phyloP scores from a whole-genome alignment of 2,113 vertebrate species.

The Thunnus thynnus region DNA sequence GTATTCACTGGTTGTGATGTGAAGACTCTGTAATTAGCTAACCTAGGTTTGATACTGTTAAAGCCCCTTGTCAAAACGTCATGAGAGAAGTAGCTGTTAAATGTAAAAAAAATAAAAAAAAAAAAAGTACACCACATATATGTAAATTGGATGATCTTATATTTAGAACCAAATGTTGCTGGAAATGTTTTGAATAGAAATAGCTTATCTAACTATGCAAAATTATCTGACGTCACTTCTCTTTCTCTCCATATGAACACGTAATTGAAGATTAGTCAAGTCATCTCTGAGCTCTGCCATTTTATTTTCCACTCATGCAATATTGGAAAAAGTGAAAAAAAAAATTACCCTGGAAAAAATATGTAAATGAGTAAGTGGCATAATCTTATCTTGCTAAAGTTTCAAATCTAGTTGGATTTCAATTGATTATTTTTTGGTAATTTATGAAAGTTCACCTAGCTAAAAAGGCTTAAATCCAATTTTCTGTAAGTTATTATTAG shows the following conservation, averaged over 20 bases:
- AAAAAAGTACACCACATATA: background rate
- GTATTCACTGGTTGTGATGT: no score
- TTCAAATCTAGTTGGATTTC: background rate
- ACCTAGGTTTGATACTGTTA: no score
- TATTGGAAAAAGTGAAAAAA: background rate
- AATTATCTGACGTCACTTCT: background rate
- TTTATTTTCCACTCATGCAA: background rate
- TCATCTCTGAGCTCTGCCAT: background rate
- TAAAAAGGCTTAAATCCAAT: no score
- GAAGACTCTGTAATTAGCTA: no score
- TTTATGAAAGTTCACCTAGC: no score
- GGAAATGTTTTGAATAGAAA: conserved; percentile 19
- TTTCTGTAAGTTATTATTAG: no score
- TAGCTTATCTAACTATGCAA: background rate
- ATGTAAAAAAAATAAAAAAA: background rate
- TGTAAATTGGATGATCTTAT: background rate
- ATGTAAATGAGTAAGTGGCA: background rate
- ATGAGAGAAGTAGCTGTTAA: no score
- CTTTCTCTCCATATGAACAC: background rate
- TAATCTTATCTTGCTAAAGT: background rate
- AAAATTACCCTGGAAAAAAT: background rate
- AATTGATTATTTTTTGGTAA: no score
- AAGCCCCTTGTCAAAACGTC: background rate
- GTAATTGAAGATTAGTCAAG: background rate
- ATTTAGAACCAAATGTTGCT: background rate